phyloP scores from a whole-genome alignment of 1,140 invertebrate species.

The Prorops nasuta region DNA sequence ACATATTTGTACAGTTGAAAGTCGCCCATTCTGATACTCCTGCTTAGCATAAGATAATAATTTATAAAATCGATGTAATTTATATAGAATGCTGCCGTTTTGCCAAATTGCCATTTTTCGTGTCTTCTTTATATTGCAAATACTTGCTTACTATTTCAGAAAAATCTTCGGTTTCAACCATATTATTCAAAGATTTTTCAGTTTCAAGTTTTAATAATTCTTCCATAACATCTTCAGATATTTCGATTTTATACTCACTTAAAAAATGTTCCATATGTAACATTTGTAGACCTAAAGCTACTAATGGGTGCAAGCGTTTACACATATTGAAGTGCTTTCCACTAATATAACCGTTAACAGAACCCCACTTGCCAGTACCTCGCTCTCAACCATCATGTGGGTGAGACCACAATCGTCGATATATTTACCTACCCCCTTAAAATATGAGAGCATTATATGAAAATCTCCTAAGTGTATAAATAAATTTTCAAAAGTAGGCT shows the following conservation, averaged over 20 bases:
- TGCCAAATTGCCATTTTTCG: conserved; percentile 19
- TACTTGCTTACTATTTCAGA: neutral
- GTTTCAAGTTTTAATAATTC: neutral
- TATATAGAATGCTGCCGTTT: conserved; percentile 21
- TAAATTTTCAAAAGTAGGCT: conserved; percentile 7
- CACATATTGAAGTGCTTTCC: conserved; percentile 43
- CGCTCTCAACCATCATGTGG: conserved; percentile 40
- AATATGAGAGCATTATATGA: conserved; percentile 52
- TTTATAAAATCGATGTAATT: neutral
- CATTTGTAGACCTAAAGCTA: conserved; percentile 30
- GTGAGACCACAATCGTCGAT: conserved; percentile 46
- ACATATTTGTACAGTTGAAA: neutral
- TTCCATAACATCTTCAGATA: neutral
- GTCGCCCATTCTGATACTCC: neutral
- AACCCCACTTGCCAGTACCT: conserved; percentile 35
- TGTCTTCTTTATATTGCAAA: neutral
- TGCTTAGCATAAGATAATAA: neutral
- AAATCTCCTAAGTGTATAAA: conserved; percentile 54
- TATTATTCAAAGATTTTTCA: neutral
- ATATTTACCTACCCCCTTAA: conserved; percentile 44
- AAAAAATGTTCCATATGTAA: conserved; percentile 26
- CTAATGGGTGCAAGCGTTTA: conserved; percentile 39
- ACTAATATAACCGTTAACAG: conserved; percentile 34
- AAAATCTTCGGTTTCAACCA: neutral
- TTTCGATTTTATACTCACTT: conserved; percentile 16